A percentile compares a stretch with the other conserved stretches of the same genome.
These are phyloP conservation scores for Isaurus tuberculatus DNA, from an alignment of 92 coral and sea anemone genomes.

Conservation along the genomic window DNA sequence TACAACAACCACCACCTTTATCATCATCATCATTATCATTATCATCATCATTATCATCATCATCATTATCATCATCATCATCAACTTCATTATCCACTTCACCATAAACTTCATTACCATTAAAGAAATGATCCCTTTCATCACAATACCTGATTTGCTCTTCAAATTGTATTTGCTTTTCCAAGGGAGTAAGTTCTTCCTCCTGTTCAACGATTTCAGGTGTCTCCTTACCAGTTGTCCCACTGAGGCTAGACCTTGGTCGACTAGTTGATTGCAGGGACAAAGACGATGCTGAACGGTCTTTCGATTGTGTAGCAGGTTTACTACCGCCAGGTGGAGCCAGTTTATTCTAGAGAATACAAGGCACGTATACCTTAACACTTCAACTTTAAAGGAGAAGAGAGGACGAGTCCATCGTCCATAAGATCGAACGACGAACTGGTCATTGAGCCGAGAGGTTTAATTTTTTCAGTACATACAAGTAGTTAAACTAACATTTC, in stretches of 20 bases:
- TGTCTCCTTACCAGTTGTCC: slow-evolving; percentile 78
- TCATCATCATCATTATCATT: neutral
- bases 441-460: too few relatives aligned
- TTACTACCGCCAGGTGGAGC: slow-evolving; percentile 56
- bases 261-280: slow-evolving; percentile 94
- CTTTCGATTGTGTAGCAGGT: slow-evolving; percentile 78
- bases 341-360: slow-evolving; percentile 22
- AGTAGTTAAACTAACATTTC: too few relatives aligned
- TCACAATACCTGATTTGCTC: slow-evolving; percentile 79
- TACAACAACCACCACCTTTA: neutral
- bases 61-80: neutral
- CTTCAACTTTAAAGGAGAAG: too few relatives aligned
- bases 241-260: slow-evolving; percentile 92
- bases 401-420: too few relatives aligned
- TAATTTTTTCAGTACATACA: too few relatives aligned
- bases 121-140: too few relatives aligned
- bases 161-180: slow-evolving; percentile 78
- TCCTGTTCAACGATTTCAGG: slow-evolving; percentile 84
- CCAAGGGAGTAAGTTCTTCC: slow-evolving; percentile 81
- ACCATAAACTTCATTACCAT: too few relatives aligned
- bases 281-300: slow-evolving; percentile 89
- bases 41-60: neutral
- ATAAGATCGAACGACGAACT: too few relatives aligned
- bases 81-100: too few relatives aligned
- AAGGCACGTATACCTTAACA: too few relatives aligned